Conservation (phyloP, 37 sponge, comb jelly and placozoan species). For the Petrosia ficiformis region DNA sequence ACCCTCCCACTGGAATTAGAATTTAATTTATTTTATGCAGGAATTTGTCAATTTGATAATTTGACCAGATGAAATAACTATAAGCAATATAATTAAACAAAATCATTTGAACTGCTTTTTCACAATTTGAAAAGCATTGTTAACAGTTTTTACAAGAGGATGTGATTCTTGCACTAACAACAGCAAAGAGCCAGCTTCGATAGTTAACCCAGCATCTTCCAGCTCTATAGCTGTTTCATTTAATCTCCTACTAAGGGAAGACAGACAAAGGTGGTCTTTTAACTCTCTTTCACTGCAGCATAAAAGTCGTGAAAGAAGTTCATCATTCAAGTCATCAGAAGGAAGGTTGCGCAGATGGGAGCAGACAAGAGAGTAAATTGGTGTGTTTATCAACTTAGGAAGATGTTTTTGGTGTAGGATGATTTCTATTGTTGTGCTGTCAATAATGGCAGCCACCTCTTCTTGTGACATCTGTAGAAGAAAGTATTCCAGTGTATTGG, state of each 20-base stretch:
- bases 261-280: constrained; percentile 1
- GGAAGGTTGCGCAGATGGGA: constrained; percentile 4
- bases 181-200: constrained; percentile 56
- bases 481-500: no score
- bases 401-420: constrained; percentile 6
- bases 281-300: constrained; percentile 38
- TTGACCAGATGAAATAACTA: no score
- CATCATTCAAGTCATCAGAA: background rate
- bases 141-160: background rate
- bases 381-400: background rate
- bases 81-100: no score
- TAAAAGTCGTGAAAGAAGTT: constrained; percentile 32
- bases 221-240: constrained; percentile 40
- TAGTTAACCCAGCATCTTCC: constrained; percentile 25
- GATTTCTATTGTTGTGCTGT: constrained; percentile 17
- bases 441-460: background rate
- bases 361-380: constrained; percentile 22
- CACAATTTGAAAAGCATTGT: background rate
- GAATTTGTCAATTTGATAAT: no score
- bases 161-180: background rate
- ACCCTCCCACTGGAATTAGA: no score
- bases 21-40: no score
- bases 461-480: background rate
- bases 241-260: constrained; percentile 6
- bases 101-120: background rate